A percentile compares a stretch with the other conserved stretches of the same genome.
These are phyloP conservation scores for Astropecten irregularis DNA, from an alignment of 53 echinoderm and acorn worm genomes.

Conservation along the genomic window DNA sequence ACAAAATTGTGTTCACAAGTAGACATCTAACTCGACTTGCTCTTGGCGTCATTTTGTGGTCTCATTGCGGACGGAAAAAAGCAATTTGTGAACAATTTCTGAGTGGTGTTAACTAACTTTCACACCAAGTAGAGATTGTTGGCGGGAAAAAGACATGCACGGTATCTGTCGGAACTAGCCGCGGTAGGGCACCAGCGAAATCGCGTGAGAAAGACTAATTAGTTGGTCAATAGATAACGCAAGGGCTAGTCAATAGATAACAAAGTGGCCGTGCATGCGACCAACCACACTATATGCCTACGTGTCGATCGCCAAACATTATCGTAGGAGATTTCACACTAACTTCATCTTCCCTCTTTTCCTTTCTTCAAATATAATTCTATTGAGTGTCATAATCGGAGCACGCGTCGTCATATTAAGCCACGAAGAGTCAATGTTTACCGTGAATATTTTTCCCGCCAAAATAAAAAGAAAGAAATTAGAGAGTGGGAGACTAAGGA, in stretches of 20 bases:
- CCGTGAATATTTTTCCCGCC: neutral
- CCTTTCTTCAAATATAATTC: no score
- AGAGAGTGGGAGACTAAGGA: neutral
- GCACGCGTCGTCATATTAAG: conserved; percentile 21
- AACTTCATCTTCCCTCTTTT: no score
- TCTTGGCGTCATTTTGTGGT: no score
- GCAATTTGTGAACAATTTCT: no score
- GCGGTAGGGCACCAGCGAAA: neutral
- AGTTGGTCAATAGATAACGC: neutral
- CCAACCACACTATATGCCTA: neutral
- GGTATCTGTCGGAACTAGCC: no score
- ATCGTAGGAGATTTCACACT: conserved; percentile 13
- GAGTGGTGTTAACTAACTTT: no score
- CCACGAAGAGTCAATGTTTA: conserved; percentile 52
- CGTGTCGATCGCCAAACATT: conserved; percentile 47
- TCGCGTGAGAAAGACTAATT: neutral
- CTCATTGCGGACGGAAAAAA: no score
- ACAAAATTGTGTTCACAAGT: no score
- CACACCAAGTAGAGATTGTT: no score
- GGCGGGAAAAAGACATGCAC: no score
- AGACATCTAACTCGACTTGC: no score
- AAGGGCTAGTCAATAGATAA: conserved; percentile 6
- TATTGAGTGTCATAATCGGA: conserved; percentile 38
- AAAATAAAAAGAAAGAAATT: neutral
- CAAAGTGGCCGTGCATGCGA: conserved; percentile 19